These are phyloP conservation scores for Epistrophe grossulariae DNA, from an alignment of 2,888 invertebrate species.

Conservation along the genomic window DNA sequence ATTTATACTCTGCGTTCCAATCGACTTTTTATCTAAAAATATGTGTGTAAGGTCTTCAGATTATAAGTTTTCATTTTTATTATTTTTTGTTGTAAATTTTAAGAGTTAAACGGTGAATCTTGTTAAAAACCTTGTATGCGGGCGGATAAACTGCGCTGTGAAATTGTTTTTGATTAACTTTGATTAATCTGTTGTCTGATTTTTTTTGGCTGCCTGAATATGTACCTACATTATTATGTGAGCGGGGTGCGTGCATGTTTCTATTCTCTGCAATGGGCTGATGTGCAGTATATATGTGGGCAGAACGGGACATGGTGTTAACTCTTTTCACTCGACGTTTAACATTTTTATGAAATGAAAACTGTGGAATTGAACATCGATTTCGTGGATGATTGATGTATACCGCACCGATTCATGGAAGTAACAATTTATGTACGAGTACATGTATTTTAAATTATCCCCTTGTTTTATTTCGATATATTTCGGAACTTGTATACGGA, in stretches of 20 bases:
- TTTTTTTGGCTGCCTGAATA: slow-evolving; percentile 28
- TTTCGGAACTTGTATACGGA: background rate
- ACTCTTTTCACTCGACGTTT: slow-evolving; percentile 51
- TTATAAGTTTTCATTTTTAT: slow-evolving; percentile 20
- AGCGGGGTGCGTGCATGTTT: slow-evolving; percentile 16
- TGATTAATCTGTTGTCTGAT: slow-evolving; percentile 48
- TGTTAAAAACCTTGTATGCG: slow-evolving; percentile 43
- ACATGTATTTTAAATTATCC: slow-evolving; percentile 33
- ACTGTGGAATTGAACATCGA: slow-evolving; percentile 63
- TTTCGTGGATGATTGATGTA: slow-evolving; percentile 23
- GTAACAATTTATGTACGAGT: slow-evolving; percentile 5
- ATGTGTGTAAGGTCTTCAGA: background rate
- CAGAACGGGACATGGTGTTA: slow-evolving; percentile 50
- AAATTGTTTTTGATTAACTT: slow-evolving; percentile 64
- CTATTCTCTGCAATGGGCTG: background rate
- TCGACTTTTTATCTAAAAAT: background rate
- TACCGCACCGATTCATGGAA: slow-evolving; percentile 22
- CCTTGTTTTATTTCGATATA: background rate
- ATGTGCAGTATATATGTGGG: slow-evolving; percentile 51
- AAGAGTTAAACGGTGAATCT: slow-evolving; percentile 49
- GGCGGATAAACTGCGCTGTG: slow-evolving; percentile 40
- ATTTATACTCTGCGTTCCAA: background rate
- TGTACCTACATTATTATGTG: background rate
- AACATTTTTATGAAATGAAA: slow-evolving; percentile 41
- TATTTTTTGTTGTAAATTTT: slow-evolving; percentile 40